Evolutionary conservation across 2,797 vertebrate species (phyloP), one percentile per base, ranked within the genome.

Genomic region (Falco rusticolus): DNA sequence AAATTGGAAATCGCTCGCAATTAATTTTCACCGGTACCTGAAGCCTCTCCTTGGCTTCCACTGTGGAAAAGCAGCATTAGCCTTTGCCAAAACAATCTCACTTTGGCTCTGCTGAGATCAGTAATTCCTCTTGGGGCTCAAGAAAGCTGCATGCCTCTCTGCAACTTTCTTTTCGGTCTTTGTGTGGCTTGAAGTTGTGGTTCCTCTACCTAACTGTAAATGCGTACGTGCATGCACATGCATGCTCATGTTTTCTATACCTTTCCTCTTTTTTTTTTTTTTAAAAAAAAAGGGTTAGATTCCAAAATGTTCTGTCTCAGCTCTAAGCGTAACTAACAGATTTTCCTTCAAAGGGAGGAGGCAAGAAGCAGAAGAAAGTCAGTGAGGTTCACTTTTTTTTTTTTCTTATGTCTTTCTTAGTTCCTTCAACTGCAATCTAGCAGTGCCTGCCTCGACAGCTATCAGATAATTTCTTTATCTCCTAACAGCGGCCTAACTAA

Each of bases 11-110:
- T 95, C 72, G 47, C 87, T 94, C 37, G 56, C 53, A 63, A 91
- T 93, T 95, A 89, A 76, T 89, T 89, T 94, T 90, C 87, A 31
- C 59, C 14, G 59, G 89, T 96, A 97, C 94, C 95, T 96, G 96
- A 97, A 96, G 94, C 94, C 89, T 88, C 94, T 96, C 84, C 90
- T 96, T 97, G 96, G 96, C 97, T 97, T 97, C 89, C 89, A 89
- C 34, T 26, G 96, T 91, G 90, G 88, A 84, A 86, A 59, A 68
- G 91, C 94, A 93, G 87, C 26, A 0, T 88, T 43, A 70, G 76
- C 90, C 90, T 93, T 96, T 96, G 96, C 97, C 96, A 96, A 92
- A 96, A 91, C 84, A 7, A 66, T 97, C 94, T 93, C 95, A 50
- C 82, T 97, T 97, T 97, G 97, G 95, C 96, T 96, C 96, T 65